Evolutionary conservation across 1,140 invertebrate species (phyloP).

Genomic region (Whitmania pigra): DNA sequence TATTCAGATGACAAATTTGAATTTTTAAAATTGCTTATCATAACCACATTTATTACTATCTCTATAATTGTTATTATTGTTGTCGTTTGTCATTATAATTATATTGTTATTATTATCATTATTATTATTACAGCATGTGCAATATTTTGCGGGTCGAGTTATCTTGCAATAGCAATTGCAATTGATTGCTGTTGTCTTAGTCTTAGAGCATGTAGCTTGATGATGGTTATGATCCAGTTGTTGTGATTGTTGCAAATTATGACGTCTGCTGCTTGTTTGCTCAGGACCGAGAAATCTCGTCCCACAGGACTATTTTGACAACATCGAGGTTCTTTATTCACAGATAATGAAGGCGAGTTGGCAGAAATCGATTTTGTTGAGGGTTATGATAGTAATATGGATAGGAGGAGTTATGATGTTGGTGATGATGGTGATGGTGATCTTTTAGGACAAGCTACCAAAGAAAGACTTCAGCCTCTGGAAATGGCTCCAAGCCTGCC

Average conservation of each 20-base stretch:
- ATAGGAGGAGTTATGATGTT: slow-evolving; percentile 8
- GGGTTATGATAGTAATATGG: slow-evolving; percentile 9
- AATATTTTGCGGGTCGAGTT: too few relatives aligned
- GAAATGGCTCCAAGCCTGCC: slow-evolving; percentile 17
- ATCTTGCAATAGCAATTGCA: not conserved
- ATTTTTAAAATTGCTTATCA: too few relatives aligned
- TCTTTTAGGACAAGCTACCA: slow-evolving; percentile 7
- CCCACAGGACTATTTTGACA: not conserved
- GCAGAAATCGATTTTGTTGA: not conserved
- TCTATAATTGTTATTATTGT: too few relatives aligned
- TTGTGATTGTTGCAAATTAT: not conserved
- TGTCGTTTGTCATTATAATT: not conserved
- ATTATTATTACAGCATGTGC: too few relatives aligned
- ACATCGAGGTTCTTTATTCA: not conserved
- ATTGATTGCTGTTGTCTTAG: not conserved
- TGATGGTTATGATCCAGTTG: not conserved
- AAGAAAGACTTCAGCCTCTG: slow-evolving; percentile 15
- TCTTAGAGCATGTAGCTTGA: not conserved
- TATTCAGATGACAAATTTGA: not conserved
- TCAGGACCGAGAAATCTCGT: not conserved
- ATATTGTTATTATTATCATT: slow-evolving; percentile 10
- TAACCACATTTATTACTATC: too few relatives aligned
- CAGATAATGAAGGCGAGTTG: not conserved
- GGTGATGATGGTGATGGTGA: slow-evolving; percentile 11
- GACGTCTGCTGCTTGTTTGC: not conserved